Evolutionary conservation across 2,888 invertebrate species (phyloP), one percentile per base, ranked within the genome.

Genomic region (Torymus aiolomorphi): DNA sequence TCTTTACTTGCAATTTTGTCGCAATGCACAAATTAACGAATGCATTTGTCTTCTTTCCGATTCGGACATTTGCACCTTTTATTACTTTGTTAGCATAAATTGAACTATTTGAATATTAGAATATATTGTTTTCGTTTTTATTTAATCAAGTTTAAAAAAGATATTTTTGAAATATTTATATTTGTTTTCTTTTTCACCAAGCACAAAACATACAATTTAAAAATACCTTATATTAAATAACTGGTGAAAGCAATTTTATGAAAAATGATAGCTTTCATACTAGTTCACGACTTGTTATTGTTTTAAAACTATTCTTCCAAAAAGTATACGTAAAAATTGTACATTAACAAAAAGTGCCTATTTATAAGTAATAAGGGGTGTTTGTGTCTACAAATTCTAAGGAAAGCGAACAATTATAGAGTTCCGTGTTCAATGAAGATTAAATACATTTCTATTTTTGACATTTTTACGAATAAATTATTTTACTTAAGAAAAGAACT

Each of bases 401-500:
- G 67, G 67, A n/a, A 20, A 20, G 20, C 61, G 61, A 71, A 71
- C 51, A 70, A 59, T 62, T 56, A 18, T 62, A 76, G 20, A 10
- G 59, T 66, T 59, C 16, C 57, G 66, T 51, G 63, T 65, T 72
- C 63, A 52, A 20, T 24, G 49, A 51, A 77, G 42, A 20, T 12
- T 49, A 56, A 61, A 49, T 24, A 24, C 65, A 12, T 57, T 71
- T 66, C 5, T 56, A 56, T 66, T 69, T 54, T 62, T 42, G 18
- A 69, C 63, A 20, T 57, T 77, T 66, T n/a, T 8, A 56, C 67
- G 24, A 61, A 24, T 31, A 78, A 72, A 24, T 18, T 20, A 11
- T 66, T 62, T 61, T 73, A 78, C 75, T 70, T 69, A 81, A 73
- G 71, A 76, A 42, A 42, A 54, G 51, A 70, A 69, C n/a, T 14